Conservation (phyloP, 2,113 vertebrate species). For the Furnarius figulus region DNA sequence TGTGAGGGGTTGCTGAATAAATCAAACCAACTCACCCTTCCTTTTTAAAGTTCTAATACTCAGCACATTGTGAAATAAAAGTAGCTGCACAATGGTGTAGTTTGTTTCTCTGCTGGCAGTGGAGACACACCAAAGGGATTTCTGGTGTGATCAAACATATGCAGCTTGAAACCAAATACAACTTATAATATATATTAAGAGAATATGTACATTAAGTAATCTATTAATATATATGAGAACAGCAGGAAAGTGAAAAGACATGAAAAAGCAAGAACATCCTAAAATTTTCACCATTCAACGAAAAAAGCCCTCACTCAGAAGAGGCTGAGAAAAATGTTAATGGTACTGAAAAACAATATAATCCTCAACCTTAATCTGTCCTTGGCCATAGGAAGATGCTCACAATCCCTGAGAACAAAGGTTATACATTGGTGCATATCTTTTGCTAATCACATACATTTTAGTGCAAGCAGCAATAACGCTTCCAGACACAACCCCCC, state of each 20-base stretch:
- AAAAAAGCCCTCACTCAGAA: background rate
- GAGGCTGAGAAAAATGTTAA: background rate
- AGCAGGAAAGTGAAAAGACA: background rate
- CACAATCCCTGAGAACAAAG: background rate
- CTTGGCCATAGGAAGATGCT: background rate
- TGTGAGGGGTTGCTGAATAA: background rate
- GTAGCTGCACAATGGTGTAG: background rate
- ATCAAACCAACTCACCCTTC: background rate
- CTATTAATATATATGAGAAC: background rate
- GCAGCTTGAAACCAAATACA: background rate
- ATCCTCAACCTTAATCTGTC: background rate
- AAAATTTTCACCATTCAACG: rapidly evolving
- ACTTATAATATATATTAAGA: background rate
- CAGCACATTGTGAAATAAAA: background rate
- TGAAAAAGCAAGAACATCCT: background rate
- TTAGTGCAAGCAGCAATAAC: background rate
- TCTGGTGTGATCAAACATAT: background rate
- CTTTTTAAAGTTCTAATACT: background rate
- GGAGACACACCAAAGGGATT: background rate
- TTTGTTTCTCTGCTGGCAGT: background rate
- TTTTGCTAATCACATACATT: background rate
- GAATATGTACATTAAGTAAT: background rate
- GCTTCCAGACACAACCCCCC: background rate
- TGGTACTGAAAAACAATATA: background rate
- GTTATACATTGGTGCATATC: background rate